A percentile compares a stretch with the other conserved stretches of the same genome.
Conservation (phyloP, 2,797 vertebrate species). For the Aphelocoma californica region DNA sequence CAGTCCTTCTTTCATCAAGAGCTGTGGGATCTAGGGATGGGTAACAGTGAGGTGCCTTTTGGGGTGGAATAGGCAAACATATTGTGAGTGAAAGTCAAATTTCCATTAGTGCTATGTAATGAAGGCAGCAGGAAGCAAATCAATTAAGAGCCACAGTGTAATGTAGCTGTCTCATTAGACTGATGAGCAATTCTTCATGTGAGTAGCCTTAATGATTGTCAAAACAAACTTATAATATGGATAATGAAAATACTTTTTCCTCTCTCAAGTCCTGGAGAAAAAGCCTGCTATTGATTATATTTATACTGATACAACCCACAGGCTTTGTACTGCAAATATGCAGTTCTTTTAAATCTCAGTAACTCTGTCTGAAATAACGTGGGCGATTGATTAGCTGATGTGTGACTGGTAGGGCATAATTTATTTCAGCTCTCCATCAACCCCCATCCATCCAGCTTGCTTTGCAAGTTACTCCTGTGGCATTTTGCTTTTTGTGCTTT, state of each 20-base stretch:
- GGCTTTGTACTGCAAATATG: slow-evolving; percentile 22
- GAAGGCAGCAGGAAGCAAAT: slow-evolving; percentile 55
- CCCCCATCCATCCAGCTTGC: not conserved
- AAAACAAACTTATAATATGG: slow-evolving; percentile 56
- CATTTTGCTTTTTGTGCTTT: not conserved
- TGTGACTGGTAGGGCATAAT: not conserved
- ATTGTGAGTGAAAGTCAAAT: slow-evolving; percentile 26
- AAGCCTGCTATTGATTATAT: slow-evolving; percentile 17
- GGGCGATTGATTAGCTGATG: slow-evolving; percentile 3
- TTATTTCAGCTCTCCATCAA: slow-evolving; percentile 4
- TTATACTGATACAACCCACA: slow-evolving; percentile 3
- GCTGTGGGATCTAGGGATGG: not conserved
- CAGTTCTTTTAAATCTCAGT: slow-evolving; percentile 17
- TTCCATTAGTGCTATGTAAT: slow-evolving; percentile 53
- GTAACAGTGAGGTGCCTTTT: slow-evolving; percentile 14
- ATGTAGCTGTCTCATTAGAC: slow-evolving; percentile 34
- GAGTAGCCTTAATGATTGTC: slow-evolving; percentile 45
- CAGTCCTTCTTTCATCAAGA: not conserved
- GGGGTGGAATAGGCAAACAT: slow-evolving; percentile 25
- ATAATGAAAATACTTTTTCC: slow-evolving; percentile 50
- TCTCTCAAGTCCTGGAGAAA: slow-evolving; percentile 11
- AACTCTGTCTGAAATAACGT: not conserved
- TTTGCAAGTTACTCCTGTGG: not conserved
- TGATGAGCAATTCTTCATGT: slow-evolving; percentile 38
- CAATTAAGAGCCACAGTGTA: slow-evolving; percentile 46